phyloP scores from a whole-genome alignment of 1,140 invertebrate genomes.

The Drosophila lowei region DNA sequence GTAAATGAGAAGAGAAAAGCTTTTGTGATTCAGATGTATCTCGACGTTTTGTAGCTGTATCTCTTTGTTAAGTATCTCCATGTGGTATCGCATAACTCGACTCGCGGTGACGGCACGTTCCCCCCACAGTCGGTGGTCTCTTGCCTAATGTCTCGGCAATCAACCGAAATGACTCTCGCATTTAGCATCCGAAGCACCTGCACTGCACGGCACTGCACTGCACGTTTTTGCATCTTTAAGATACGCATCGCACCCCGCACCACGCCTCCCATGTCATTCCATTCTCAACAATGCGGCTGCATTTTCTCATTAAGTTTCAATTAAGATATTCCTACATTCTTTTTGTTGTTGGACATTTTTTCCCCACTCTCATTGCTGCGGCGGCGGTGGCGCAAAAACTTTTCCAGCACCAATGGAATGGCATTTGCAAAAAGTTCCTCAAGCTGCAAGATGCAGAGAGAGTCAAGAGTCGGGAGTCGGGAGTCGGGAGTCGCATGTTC shows the following conservation, averaged over 20 bases:
- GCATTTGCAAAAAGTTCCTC: slow-evolving; percentile 34
- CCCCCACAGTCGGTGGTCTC: slow-evolving; percentile 4
- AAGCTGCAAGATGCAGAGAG: neutral
- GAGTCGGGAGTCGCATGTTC: slow-evolving; percentile 2
- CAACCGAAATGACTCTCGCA: slow-evolving; percentile 48
- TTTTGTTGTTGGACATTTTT: slow-evolving; percentile 44
- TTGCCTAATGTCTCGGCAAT: slow-evolving; percentile 44
- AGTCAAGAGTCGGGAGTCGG: neutral
- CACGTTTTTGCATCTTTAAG: slow-evolving; percentile 58
- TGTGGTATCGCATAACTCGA: slow-evolving; percentile 34
- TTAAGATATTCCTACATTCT: slow-evolving; percentile 45
- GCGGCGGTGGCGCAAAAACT: slow-evolving; percentile 28
- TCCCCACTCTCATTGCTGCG: slow-evolving; percentile 18
- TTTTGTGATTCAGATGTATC: too few relatives aligned
- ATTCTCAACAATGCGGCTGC: slow-evolving; percentile 46
- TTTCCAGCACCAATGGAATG: slow-evolving; percentile 27
- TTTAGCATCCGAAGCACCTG: slow-evolving; percentile 44
- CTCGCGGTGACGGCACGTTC: slow-evolving; percentile 38
- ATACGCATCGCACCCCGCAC: slow-evolving; percentile 44
- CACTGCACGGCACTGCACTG: slow-evolving; percentile 22
- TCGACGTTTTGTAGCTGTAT: too few relatives aligned
- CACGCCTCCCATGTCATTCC: neutral
- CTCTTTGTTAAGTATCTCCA: slow-evolving; percentile 12
- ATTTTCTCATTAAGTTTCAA: slow-evolving; percentile 77
- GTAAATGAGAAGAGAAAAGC: slow-evolving; percentile 8